phyloP scores from a whole-genome alignment of 2,113 vertebrate species.

The Trichechus manatus region DNA sequence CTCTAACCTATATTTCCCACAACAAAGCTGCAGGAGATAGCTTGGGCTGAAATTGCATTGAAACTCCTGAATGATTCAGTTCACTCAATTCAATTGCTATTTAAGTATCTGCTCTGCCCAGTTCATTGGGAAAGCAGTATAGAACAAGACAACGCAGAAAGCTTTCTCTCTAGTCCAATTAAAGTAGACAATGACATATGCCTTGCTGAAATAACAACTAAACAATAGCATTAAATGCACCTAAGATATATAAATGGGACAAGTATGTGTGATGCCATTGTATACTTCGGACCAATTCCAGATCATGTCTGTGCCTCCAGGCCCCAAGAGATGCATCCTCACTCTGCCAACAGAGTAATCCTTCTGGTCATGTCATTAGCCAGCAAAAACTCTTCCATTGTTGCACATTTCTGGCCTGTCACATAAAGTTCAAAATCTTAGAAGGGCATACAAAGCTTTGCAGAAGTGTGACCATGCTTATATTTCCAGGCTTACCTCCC shows the following conservation, averaged over 20 bases:
- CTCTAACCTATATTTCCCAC: slow-evolving; percentile 42
- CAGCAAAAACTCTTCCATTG: not conserved
- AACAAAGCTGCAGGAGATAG: not conserved
- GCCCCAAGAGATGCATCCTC: not conserved
- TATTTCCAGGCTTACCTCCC: not conserved
- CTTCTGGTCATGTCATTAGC: not conserved
- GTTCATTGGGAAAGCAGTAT: slow-evolving; percentile 36
- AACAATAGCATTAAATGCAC: slow-evolving; percentile 1
- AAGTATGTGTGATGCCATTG: not conserved
- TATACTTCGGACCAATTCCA: not conserved
- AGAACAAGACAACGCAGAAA: slow-evolving; percentile 46
- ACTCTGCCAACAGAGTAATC: not conserved
- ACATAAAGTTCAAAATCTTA: not conserved
- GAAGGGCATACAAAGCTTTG: not conserved
- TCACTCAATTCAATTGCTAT: slow-evolving; percentile 42
- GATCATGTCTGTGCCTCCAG: not conserved
- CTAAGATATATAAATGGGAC: not conserved
- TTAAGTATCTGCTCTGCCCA: not conserved
- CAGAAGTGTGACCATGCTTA: not conserved
- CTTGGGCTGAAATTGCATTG: slow-evolving; percentile 48
- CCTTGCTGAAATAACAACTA: not conserved
- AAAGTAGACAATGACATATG: slow-evolving; percentile 50
- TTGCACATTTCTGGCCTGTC: not conserved
- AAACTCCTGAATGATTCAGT: slow-evolving; percentile 29
- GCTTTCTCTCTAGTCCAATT: slow-evolving; percentile 51